Conservation (phyloP, 2,797 vertebrate species). For the Sebastiscus tertius region DNA sequence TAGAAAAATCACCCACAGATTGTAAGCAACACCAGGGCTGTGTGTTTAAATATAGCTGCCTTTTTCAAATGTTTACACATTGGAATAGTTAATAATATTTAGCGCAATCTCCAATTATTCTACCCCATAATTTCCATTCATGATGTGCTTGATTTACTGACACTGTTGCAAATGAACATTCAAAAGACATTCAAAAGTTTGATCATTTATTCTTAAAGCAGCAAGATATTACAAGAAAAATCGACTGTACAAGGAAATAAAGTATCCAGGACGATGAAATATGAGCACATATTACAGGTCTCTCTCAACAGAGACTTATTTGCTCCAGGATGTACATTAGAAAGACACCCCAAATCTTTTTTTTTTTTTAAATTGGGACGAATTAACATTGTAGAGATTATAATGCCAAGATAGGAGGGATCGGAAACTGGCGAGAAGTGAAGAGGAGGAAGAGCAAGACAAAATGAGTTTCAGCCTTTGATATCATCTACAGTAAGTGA, state of each 20-base stretch:
- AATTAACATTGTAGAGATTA: constrained; percentile 40
- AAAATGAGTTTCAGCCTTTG: constrained; percentile 51
- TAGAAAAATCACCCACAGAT: neutral
- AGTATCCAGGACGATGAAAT: constrained; percentile 37
- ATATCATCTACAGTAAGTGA: constrained; percentile 68
- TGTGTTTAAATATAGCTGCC: neutral
- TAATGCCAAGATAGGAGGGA: constrained; percentile 35
- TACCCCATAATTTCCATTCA: neutral
- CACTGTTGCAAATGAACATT: neutral
- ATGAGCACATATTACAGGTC: constrained; percentile 37
- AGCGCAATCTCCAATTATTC: neutral
- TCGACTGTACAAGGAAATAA: constrained; percentile 63
- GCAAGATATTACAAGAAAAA: constrained; percentile 74
- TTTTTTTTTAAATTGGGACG: constrained; percentile 17
- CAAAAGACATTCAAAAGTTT: constrained; percentile 50
- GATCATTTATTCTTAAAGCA: constrained; percentile 79
- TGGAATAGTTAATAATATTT: neutral
- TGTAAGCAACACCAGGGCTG: neutral
- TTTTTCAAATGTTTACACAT: neutral
- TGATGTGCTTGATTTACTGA: neutral
- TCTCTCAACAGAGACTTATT: constrained; percentile 50
- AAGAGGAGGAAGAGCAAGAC: constrained; percentile 61
- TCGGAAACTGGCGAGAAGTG: constrained; percentile 23
- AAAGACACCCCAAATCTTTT: constrained; percentile 32
- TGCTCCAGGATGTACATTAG: constrained; percentile 36